Base-by-base conservation (phyloP, 2,888 invertebrate genomes). In the Heliconius cydno region DNA sequence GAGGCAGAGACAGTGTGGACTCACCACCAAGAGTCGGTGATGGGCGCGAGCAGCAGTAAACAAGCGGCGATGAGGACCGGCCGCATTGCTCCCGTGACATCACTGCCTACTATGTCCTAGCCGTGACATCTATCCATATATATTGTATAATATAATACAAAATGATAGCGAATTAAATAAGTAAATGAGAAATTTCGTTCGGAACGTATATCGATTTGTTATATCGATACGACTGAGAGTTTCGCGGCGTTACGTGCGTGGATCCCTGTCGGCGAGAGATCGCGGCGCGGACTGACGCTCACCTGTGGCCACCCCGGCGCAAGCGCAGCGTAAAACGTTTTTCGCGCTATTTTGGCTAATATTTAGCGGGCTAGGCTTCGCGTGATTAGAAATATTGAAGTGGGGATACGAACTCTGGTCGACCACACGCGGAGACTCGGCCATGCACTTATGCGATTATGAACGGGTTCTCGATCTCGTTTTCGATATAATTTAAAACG, bases 21-120 rank as follows among this genome's bases (percentile, higher is more conserved):
- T 97, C 95, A 98, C 98, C 98, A 98, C 96, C 97, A 97, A 92
- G 97, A 97, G 93, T 97, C 97, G 93, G 97, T 97, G 96, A 97
- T 97, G 95, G 98, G 98, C 96, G 97, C 97, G 96, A 98, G 97
- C 95, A 98, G 96, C 96, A 97, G 96, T 92, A 98, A 96, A 95
- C 97, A 97, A 92, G 97, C 96, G 95, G 97, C 97, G 95, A 97
- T 96, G 95, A 97, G 96, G 95, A 97, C 96, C 92, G 97, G 96
- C 95, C 97, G 97, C 96, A 97, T 97, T 86, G 90, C 92, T 90
- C 88, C 89, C 84, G 85, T 88, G 90, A 90, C 94, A 94, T 94
- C 94, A 95, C 95, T 94, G 92, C 91, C 92, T 89, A 87, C 86
- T 87, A 85, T 85, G 85, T 87, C 86, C 84, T 84, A 87, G 88